These are phyloP conservation scores for Bombus superbus DNA, from an alignment of 1,140 invertebrate species.

Conservation along the genomic window DNA sequence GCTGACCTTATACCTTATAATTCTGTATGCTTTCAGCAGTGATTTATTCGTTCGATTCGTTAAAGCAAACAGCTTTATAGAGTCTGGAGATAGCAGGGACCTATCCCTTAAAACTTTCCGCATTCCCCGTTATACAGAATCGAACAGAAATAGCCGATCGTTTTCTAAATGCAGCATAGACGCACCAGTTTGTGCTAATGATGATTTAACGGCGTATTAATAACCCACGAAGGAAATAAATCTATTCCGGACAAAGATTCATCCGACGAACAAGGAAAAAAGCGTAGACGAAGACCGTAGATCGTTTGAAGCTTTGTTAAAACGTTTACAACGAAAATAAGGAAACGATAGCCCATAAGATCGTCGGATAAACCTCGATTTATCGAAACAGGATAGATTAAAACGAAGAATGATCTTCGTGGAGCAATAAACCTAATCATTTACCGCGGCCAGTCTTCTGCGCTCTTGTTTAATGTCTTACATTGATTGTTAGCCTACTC, in stretches of 20 bases:
- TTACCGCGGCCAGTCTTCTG: too few species aligned
- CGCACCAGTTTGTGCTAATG: too few species aligned
- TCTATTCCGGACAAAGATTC: background rate
- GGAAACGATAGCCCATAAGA: background rate
- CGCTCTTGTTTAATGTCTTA: too few species aligned
- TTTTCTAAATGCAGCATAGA: background rate
- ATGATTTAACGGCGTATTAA: background rate
- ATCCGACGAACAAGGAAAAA: background rate
- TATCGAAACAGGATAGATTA: too few species aligned
- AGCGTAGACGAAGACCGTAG: too few species aligned
- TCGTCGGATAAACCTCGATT: background rate
- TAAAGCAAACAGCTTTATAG: background rate
- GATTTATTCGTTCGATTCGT: background rate
- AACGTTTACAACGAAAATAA: background rate
- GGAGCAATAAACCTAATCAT: too few species aligned
- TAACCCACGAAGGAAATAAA: background rate
- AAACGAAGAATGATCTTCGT: too few species aligned
- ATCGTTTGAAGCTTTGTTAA: background rate
- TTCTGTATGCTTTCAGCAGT: background rate
- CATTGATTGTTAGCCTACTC: too few species aligned
- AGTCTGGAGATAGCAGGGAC: background rate
- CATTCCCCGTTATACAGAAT: too few species aligned
- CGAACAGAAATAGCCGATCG: too few species aligned
- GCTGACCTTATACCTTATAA: background rate
- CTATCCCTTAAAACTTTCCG: background rate